phyloP scores from a whole-genome alignment of 2,113 vertebrate species.

The Cavia aperea region DNA sequence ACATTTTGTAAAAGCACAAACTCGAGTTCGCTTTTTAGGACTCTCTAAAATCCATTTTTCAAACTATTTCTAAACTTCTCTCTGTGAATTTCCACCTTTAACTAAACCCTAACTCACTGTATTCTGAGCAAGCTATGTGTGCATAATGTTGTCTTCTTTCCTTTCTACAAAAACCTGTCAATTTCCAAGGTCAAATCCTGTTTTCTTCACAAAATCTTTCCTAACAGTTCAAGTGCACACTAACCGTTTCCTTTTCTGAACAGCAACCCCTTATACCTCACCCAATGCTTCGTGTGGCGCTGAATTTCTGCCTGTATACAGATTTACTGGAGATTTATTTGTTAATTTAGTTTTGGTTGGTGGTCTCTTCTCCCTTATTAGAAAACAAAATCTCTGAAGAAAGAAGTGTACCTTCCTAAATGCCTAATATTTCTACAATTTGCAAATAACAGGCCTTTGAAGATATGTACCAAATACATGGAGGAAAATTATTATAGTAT shows the following conservation, averaged over 20 bases:
- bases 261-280: neutral
- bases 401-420: neutral
- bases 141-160: neutral
- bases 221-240: neutral
- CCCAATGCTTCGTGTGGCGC: neutral
- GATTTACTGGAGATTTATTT: constrained; percentile 9
- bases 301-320: neutral
- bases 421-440: neutral
- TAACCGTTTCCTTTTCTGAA: constrained; percentile 1
- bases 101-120: neutral
- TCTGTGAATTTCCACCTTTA: constrained; percentile 22
- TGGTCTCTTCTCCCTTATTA: neutral
- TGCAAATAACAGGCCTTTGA: neutral
- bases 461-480: neutral
- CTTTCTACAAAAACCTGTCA: neutral
- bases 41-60: neutral
- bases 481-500: neutral
- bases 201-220: neutral
- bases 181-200: neutral
- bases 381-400: neutral
- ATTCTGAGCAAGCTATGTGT: neutral
- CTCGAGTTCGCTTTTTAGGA: neutral
- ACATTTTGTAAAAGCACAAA: constrained; percentile 4
- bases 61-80: constrained; percentile 22
- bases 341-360: constrained; percentile 32